These are phyloP conservation scores for Meloidogyne hapla DNA, from an alignment of 1,140 invertebrate species.

Conservation along the genomic window DNA sequence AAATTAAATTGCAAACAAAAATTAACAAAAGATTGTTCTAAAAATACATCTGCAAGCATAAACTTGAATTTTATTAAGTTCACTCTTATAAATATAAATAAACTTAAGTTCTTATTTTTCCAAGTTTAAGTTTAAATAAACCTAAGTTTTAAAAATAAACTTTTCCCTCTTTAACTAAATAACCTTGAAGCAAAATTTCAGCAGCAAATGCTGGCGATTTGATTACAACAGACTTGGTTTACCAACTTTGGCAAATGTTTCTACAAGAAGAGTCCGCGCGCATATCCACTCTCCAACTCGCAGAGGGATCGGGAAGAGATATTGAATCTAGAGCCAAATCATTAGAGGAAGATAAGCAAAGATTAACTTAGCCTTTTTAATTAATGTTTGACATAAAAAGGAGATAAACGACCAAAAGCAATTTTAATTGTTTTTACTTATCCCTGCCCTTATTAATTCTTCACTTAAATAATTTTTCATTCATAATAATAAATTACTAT, in stretches of 20 bases:
- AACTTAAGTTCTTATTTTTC: too few species aligned
- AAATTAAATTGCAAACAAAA: background rate
- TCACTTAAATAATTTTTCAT: background rate
- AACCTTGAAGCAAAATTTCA: background rate
- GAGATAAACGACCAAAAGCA: background rate
- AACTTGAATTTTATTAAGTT: background rate
- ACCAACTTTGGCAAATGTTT: slow-evolving; percentile 55
- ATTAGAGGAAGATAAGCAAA: slow-evolving; percentile 25
- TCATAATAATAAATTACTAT: too few species aligned
- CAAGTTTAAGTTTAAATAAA: too few species aligned
- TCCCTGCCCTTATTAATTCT: background rate
- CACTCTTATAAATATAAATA: too few species aligned
- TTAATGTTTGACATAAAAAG: background rate
- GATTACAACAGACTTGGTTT: slow-evolving; percentile 58
- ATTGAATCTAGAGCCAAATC: background rate
- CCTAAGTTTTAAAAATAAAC: too few species aligned
- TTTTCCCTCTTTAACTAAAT: too few species aligned
- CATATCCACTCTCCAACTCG: slow-evolving; percentile 29
- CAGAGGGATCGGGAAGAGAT: slow-evolving; percentile 22
- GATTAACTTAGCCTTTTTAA: background rate
- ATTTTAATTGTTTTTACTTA: background rate
- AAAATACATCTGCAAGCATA: background rate
- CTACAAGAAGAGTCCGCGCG: slow-evolving; percentile 39
- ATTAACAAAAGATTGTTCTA: background rate
- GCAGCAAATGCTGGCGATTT: slow-evolving; percentile 61